phyloP scores from a whole-genome alignment of 92 coral and sea anemone genomes.

The Nematostella vectensis region DNA sequence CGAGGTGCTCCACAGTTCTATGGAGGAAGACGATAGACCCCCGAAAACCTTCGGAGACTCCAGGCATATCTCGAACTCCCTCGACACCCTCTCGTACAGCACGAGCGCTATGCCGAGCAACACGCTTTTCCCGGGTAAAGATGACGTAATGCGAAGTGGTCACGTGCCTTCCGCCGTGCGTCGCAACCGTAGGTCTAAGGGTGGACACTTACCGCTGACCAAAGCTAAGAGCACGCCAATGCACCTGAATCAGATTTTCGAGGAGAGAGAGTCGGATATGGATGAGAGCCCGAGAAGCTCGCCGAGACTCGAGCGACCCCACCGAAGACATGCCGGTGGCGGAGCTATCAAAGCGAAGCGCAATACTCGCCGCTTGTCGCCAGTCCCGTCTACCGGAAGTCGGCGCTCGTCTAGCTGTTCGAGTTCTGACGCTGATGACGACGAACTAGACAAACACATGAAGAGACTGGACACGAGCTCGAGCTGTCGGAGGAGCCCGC shows the following conservation, averaged over 20 bases:
- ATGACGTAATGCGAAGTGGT: slow-evolving; percentile 43
- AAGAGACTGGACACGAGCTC: slow-evolving; percentile 78
- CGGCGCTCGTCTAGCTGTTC: slow-evolving; percentile 92
- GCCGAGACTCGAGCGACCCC: slow-evolving; percentile 79
- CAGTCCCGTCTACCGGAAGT: slow-evolving; percentile 85
- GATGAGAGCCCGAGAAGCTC: slow-evolving; percentile 93
- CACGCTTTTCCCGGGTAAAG: slow-evolving; percentile 14
- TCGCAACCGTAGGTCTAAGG: slow-evolving; percentile 34
- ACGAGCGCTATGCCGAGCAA: slow-evolving; percentile 23
- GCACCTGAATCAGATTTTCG: slow-evolving; percentile 80
- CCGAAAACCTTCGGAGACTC: slow-evolving; percentile 31
- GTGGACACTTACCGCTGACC: slow-evolving; percentile 49
- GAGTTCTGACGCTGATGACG: slow-evolving; percentile 96
- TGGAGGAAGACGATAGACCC: slow-evolving; percentile 60
- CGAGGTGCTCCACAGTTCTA: slow-evolving; percentile 77
- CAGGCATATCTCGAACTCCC: slow-evolving; percentile 38
- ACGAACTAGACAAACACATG: slow-evolving; percentile 94
- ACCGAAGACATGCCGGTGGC: slow-evolving; percentile 67
- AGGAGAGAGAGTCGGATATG: slow-evolving; percentile 94
- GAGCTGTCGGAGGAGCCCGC: slow-evolving; percentile 63
- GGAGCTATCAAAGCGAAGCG: slow-evolving; percentile 70
- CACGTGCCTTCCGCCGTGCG: slow-evolving; percentile 26
- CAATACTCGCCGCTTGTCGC: slow-evolving; percentile 74
- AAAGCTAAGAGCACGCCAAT: slow-evolving; percentile 84
- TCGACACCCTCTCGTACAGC: slow-evolving; percentile 30